Conservation (phyloP, 2,113 vertebrate species). For the Apodemus sylvaticus region DNA sequence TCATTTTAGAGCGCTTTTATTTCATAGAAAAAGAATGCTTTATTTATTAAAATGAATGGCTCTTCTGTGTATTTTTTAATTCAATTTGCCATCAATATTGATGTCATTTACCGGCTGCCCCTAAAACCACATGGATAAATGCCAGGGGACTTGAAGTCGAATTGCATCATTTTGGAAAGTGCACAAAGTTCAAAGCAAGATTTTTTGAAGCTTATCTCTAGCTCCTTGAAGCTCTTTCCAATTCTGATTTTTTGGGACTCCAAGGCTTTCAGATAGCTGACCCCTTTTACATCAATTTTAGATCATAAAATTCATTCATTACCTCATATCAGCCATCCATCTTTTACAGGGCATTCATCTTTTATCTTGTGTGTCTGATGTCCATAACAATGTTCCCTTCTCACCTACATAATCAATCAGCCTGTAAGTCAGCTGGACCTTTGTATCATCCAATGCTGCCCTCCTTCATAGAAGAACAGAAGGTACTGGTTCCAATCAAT, state of each 20-base stretch:
- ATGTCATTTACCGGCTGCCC: constrained; percentile 60
- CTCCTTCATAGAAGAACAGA: neutral
- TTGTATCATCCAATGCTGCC: neutral
- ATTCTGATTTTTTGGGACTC: constrained; percentile 23
- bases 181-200: constrained; percentile 67
- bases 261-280: constrained; percentile 52
- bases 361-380: constrained; percentile 34
- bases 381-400: constrained; percentile 45
- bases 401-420: constrained; percentile 49
- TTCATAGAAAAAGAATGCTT: constrained; percentile 60
- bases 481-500: neutral
- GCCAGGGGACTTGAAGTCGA: constrained; percentile 56
- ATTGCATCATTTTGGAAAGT: constrained; percentile 72
- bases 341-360: constrained; percentile 38
- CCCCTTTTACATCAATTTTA: constrained; percentile 69
- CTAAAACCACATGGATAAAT: constrained; percentile 70
- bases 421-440: neutral
- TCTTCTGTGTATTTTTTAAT: constrained; percentile 61
- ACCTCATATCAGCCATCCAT: constrained; percentile 35
- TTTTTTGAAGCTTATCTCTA: constrained; percentile 49
- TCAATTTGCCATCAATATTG: constrained; percentile 71
- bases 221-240: constrained; percentile 47
- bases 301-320: constrained; percentile 54
- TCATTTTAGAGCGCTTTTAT: constrained; percentile 61
- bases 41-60: constrained; percentile 66